These are phyloP conservation scores for Heliocidaris tuberculata DNA, from an alignment of 35 echinoderm and acorn worm species.

Conservation along the genomic window DNA sequence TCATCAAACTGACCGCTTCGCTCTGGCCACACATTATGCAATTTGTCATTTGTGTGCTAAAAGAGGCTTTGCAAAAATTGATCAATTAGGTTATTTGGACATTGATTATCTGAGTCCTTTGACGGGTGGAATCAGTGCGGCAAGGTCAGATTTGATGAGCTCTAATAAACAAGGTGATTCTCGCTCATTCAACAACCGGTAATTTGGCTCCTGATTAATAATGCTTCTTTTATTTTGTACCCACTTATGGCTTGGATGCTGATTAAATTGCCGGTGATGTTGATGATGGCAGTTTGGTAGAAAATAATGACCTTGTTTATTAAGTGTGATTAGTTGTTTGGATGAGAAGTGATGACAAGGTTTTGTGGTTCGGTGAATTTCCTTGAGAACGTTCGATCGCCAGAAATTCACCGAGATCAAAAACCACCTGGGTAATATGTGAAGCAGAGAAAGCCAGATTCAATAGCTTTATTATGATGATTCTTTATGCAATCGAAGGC, in stretches of 20 bases:
- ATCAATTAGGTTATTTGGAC: slow-evolving; percentile 12
- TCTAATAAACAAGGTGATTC: neutral
- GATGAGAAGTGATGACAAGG: neutral
- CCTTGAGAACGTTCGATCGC: neutral
- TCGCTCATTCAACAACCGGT: neutral
- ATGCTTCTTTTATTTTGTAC: neutral
- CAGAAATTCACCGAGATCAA: neutral
- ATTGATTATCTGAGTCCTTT: neutral
- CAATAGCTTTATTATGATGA: neutral
- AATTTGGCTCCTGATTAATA: neutral
- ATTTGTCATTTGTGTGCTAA: neutral
- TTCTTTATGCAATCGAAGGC: neutral
- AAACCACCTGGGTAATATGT: neutral
- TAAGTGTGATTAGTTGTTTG: neutral
- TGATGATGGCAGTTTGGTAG: neutral
- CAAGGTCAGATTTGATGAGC: neutral
- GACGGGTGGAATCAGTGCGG: neutral
- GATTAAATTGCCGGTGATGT: neutral
- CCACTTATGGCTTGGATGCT: neutral
- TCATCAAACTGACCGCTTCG: neutral
- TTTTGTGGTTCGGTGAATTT: neutral
- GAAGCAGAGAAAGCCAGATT: neutral
- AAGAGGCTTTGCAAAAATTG: neutral
- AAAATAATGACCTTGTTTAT: neutral
- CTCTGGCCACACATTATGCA: neutral